Base-by-base conservation (phyloP, 2,797 vertebrate genomes). In the Poeciliopsis turneri region DNA sequence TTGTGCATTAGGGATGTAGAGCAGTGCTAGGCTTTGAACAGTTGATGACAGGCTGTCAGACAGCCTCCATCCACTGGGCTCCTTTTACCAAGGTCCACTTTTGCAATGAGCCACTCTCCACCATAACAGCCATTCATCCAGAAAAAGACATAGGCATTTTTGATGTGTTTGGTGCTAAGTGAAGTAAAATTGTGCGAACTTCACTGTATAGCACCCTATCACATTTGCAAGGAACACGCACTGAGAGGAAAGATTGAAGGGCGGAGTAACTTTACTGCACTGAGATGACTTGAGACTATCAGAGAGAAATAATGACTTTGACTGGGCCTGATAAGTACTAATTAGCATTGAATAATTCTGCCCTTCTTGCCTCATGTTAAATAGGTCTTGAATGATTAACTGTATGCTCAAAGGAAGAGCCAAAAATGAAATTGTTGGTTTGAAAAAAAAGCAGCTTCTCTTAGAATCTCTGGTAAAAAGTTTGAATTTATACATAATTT, bases 181-280 rank as follows among this genome's bases (percentile, higher is more conserved):
- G 92, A 91, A 93, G 89, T 92, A 94, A 94, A 94, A 93, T 87
- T 90, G 93, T 93, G 92, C 84, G 93, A 94, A 89, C 94, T 94
- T 95, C 92, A 90, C 94, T 91, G 84, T 93, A 92, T 95, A 90
- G 87, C 95, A 93, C 94, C 94, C 95, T 95, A 95, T 91, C 93
- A 92, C 92, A 79, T 96, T 95, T 89, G 83, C 91, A 91, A 92
- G 84, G 86, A 76, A 78, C 82, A 82, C 76, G 77, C 82, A 90
- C 75, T 77, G 80, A 82, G 88, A 87, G 82, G 71, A 80, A 77
- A 78, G 88, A 87, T 76, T 83, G 87, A 87, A 83, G 78, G 78
- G 83, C 82, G 84, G 85, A 92, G 89, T 85, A 84, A 80, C 78
- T 91, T 83, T 71, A 82, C 84, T 61, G 80, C 83, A 88, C 68